These are phyloP conservation scores for Deilephila elpenor DNA, from an alignment of 2,888 invertebrate genomes.

Conservation along the genomic window DNA sequence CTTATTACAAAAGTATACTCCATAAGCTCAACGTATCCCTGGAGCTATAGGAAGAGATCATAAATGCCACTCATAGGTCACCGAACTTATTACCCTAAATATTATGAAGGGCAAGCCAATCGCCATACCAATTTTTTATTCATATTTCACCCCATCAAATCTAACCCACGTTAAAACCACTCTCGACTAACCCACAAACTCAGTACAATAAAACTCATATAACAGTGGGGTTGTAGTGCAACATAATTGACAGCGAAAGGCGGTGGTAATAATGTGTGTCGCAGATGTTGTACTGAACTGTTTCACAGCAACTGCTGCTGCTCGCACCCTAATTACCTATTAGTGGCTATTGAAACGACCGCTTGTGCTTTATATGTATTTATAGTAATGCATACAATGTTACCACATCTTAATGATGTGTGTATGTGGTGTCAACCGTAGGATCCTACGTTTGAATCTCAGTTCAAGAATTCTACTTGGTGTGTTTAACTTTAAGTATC, in stretches of 20 bases:
- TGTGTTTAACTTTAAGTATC: too few species aligned
- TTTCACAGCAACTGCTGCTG: neutral
- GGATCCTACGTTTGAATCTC: too few species aligned
- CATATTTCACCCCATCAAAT: neutral
- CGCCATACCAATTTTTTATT: too few species aligned
- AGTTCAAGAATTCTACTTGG: too few species aligned
- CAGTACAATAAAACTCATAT: neutral
- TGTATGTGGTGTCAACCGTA: too few species aligned
- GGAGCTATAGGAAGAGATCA: too few species aligned
- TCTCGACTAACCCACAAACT: neutral
- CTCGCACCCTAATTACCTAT: constrained; percentile 12
- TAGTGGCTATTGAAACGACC: constrained; percentile 3
- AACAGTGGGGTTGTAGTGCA: neutral
- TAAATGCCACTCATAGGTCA: too few species aligned
- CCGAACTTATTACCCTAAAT: too few species aligned
- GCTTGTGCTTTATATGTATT: neutral
- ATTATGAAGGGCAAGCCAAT: too few species aligned
- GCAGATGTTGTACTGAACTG: neutral
- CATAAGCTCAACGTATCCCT: too few species aligned
- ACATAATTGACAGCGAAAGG: neutral
- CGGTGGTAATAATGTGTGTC: neutral
- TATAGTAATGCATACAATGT: neutral
- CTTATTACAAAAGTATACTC: too few species aligned
- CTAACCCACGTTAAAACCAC: neutral
- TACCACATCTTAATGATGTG: too few species aligned